A percentile compares a stretch with the other conserved stretches of the same genome.
phyloP scores from a whole-genome alignment of 2,113 vertebrate genomes.

The Typhlomys cinereus region DNA sequence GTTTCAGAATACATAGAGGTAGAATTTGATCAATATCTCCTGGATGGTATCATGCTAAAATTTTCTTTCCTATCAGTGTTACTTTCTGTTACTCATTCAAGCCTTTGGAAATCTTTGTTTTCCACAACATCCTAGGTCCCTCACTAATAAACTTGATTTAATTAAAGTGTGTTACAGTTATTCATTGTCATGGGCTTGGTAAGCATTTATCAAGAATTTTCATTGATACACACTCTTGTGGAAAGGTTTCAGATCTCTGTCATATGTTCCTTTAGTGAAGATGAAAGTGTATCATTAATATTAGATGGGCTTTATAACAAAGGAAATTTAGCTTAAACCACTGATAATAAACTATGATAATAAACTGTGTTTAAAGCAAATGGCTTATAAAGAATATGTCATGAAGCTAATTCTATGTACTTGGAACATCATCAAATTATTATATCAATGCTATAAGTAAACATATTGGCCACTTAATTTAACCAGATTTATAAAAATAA shows the following conservation, averaged over 20 bases:
- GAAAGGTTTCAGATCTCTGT: neutral
- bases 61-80: neutral
- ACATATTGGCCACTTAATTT: neutral
- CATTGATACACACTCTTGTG: neutral
- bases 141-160: neutral
- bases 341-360: too few species aligned
- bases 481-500: neutral
- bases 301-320: neutral
- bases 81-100: too few species aligned
- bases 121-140: neutral
- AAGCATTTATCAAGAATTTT: neutral
- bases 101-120: neutral
- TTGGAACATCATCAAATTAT: neutral
- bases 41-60: fast-evolving
- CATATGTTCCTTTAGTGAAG: neutral
- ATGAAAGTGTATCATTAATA: neutral
- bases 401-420: neutral
- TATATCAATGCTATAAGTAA: neutral
- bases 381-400: neutral
- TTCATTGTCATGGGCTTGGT: neutral
- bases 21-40: neutral
- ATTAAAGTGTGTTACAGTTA: neutral
- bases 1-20: neutral
- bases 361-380: neutral
- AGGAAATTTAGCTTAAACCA: neutral